Evolutionary conservation across 2,888 invertebrate species (phyloP), one percentile per base, ranked within the genome.

Genomic region (Agriopis marginaria): DNA sequence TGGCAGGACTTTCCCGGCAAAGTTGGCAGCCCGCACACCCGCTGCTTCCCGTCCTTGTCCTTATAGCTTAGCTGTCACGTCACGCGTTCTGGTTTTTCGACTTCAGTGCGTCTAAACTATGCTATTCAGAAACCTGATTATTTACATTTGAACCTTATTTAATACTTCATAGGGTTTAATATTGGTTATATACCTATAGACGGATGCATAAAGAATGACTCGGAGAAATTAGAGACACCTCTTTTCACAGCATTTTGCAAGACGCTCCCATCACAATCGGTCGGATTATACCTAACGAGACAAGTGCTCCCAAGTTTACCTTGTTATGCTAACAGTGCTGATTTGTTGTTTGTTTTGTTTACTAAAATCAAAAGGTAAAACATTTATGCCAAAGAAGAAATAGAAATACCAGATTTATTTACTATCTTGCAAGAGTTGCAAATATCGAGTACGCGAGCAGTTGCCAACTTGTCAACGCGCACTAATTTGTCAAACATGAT

Each of bases 21-120:
- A 56, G 70, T 75, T 75, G 77, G 63, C 74, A 75, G 63, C 77
- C 77, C 75, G 75, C 63, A 53, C 32, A 32, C 32, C 32, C 32
- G 3, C 51, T 44, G 78, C 84, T 84, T 83, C 81, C 82, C 77
- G 84, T 85, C 86, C 88, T 89, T 87, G 86, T 82, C 83, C 84
- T 70, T 82, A 82, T 77, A 82, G 81, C 75, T 75, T 72, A 75
- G 79, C 77, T 79, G 82, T 85, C 87, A 89, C 75, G 76, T 90
- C 86, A 89, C 88, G 89, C 88, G 83, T 86, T 82, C 86, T 89
- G 88, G 85, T 88, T 89, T 89, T 88, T 87, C 86, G 74, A 87
- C 88, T 87, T 79, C 87, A 89, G 88, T 89, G 89, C 89, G 82
- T 83, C 78, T 82, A 77, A 83, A 81, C 61, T 54, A 53, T 58